Evolutionary conservation across 1,140 invertebrate genomes (phyloP), one percentile per base, ranked within the genome.

Genomic region (Pogonognathellus flavescens): DNA sequence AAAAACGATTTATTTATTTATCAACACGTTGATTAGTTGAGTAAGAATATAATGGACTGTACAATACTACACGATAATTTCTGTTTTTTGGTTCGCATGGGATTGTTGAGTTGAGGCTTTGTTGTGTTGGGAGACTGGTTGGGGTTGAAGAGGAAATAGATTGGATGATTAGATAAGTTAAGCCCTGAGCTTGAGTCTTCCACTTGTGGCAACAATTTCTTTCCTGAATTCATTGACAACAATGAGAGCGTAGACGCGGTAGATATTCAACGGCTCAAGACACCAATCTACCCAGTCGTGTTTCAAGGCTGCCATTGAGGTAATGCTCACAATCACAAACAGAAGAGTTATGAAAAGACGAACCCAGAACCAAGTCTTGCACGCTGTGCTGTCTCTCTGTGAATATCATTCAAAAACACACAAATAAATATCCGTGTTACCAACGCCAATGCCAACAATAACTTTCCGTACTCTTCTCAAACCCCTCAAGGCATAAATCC

Each of bases 181-280:
- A 72, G 85, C 85, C 80, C 85, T 82, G n/a, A 86, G 25, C 62
- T 86, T 86, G n/a, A 86, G 72, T 83, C 85, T 59, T 59, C 85
- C 80, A 82, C 80, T 83, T 6, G 85, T 86, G 50, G 85, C 85
- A 8, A 62, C 60, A 53, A 86, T 86, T 18, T 86, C 85, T 72
- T 83, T 86, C 20, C 66, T n/a, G 80, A 86, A 86, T 57, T 82
- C 85, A 59, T 86, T 86, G 49, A 86, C 62, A 53, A 86, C 52
- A 55, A 86, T 53, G 31, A 86, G 31, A 50, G 80, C 85, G 22
- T 86, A 86, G 53, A 86, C 57, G 62, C 85, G 52, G 80, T 86
- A 86, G 6, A 86, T 10, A 52, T 86, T 86, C 11, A 86, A 18
- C 3, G 85, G 85, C 59, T 86, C 85, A 18, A 86, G 85, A 18